Evolutionary conservation across 2,888 invertebrate species (phyloP), one percentile per base, ranked within the genome.

Genomic region (Troilus luridus): DNA sequence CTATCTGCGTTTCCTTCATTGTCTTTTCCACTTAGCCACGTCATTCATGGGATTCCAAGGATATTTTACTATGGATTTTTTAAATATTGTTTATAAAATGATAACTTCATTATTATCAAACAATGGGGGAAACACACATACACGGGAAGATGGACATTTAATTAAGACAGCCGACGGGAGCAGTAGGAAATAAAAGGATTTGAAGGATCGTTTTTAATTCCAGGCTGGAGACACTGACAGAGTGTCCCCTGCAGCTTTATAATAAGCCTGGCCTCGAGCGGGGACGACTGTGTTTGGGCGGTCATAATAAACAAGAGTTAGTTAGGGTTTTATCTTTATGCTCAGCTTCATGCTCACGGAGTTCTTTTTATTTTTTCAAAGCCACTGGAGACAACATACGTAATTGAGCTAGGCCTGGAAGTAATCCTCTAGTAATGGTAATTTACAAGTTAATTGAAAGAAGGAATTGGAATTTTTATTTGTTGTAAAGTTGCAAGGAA

Each of bases 181-280:
- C 10, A n/a, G 56, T 10, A 41, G 56, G 56, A 58, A 85, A 85
- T 85, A 85, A 85, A 85, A 85, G 85, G 56, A 85, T 62, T 60
- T 89, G 89, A 89, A 64, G 89, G 89, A 89, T 89, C 64, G 89
- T 64, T 89, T 89, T 89, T 89, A 89, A 89, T 89, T 64, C 62
- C 54, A 21, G 41, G 5, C 19, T 8, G 19, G 24, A 54, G 89
- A 89, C 89, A 54, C 54, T 64, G 89, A 89, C 64, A 41, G 67
- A 89, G 64, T 89, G 89, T 54, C 62, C 60, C 14, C 9, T 6
- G 21, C 62, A 88, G 88, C 27, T 58, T 77, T 27, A 77, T 77
- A 77, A 77, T 8, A 27, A 77, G 72, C 5, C 1, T 0, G 7
- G 72, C 17, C 8, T 0, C 9, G 1, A 21, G 5, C 41, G 17